Conservation (phyloP, 2,797 vertebrate genomes). For the Todus mexicanus region DNA sequence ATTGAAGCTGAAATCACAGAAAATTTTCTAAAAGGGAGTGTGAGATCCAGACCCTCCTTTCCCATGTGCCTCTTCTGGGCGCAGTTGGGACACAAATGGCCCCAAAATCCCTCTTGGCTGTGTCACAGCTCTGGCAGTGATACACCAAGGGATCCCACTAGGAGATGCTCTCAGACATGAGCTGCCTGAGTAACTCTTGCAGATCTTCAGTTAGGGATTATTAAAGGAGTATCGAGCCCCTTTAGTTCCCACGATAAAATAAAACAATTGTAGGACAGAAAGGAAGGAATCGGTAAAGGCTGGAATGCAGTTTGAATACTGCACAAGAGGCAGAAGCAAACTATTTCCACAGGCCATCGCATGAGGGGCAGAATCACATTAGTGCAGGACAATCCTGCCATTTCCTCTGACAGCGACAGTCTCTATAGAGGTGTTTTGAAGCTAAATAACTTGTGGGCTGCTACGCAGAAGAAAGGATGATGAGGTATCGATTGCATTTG, state of each 20-base stretch:
- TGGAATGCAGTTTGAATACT: background rate
- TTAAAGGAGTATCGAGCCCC: background rate
- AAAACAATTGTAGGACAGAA: background rate
- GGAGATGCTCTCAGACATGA: fast-evolving
- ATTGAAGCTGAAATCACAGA: background rate
- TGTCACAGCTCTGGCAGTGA: background rate
- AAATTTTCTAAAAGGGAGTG: background rate
- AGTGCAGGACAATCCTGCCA: background rate
- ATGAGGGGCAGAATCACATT: background rate
- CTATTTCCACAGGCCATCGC: background rate
- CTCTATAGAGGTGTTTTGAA: background rate
- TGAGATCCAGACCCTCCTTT: background rate
- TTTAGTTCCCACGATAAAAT: background rate
- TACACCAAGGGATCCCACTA: fast-evolving
- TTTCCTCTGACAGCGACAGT: background rate
- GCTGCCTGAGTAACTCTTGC: background rate
- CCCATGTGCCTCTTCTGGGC: fast-evolving
- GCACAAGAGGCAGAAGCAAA: background rate
- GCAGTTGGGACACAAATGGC: fast-evolving
- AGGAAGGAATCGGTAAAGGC: background rate
- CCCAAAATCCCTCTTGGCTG: background rate
- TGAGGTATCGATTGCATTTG: constrained; percentile 41
- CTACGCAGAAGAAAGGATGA: background rate
- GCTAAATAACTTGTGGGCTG: background rate
- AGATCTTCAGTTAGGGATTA: background rate